These are phyloP conservation scores for Emydoidea blandingii DNA, from an alignment of 2,797 vertebrate species.

Conservation along the genomic window DNA sequence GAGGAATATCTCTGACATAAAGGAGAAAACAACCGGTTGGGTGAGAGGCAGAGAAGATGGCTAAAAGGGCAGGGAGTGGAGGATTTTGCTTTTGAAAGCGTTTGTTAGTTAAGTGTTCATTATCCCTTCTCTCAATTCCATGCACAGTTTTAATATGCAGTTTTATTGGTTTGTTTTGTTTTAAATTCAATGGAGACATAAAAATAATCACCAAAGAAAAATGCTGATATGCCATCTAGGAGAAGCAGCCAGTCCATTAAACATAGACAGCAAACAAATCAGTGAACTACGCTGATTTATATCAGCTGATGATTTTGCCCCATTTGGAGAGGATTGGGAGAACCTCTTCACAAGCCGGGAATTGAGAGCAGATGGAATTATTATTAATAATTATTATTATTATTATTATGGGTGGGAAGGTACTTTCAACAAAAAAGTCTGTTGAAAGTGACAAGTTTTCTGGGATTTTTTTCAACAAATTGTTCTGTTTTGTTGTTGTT, in stretches of 20 bases:
- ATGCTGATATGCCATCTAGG: rapidly evolving
- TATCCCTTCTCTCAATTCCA: neutral
- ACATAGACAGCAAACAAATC: neutral
- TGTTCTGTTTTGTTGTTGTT: neutral
- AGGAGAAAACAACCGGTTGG: rapidly evolving
- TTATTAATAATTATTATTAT: too few relatives aligned
- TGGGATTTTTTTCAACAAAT: neutral
- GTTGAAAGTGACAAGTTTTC: neutral
- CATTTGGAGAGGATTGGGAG: neutral
- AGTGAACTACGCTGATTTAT: neutral
- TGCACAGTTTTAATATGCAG: neutral
- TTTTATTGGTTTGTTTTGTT: neutral
- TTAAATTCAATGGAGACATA: neutral
- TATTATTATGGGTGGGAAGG: too few relatives aligned
- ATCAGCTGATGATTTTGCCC: neutral
- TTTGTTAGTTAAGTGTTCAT: neutral
- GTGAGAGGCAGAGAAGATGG: neutral
- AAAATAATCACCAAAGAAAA: neutral
- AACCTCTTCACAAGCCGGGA: neutral
- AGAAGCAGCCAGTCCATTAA: conserved; percentile 1
- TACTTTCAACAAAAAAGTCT: neutral
- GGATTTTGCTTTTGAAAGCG: neutral
- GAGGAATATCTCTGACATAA: neutral
- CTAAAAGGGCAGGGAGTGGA: neutral
- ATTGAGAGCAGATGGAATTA: neutral